Percentiles rank a stretch among this genome's conserved stretches.
phyloP scores from a whole-genome alignment of 1,140 invertebrate genomes.

The Cydia pomonella region DNA sequence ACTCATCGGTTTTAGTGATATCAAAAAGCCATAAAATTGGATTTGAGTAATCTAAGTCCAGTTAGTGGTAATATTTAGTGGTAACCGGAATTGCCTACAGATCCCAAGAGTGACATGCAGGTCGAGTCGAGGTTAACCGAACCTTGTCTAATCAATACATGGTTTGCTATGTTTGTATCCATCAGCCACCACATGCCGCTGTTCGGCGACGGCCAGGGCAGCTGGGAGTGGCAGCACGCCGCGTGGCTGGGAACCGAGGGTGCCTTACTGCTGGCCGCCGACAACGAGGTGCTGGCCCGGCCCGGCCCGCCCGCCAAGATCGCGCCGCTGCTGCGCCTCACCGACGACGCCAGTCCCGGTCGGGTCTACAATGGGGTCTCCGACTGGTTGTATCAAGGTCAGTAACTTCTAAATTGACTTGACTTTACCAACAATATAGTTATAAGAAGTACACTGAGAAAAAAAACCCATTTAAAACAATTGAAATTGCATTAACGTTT shows the following conservation, averaged over 20 bases:
- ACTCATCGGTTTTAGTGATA: too few relatives aligned
- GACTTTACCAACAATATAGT: too few relatives aligned
- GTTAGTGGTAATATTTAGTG: too few relatives aligned
- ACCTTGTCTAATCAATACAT: neutral
- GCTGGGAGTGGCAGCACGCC: slow-evolving; percentile 88
- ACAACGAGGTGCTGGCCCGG: slow-evolving; percentile 94
- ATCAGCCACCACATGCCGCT: slow-evolving; percentile 90
- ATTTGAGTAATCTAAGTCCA: too few relatives aligned
- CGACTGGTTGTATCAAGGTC: slow-evolving; percentile 97
- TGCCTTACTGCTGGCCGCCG: slow-evolving; percentile 86
- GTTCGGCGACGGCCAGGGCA: slow-evolving; percentile 84
- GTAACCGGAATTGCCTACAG: too few relatives aligned
- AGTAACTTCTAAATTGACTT: neutral
- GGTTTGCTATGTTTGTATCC: neutral
- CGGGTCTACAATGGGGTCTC: slow-evolving; percentile 94
- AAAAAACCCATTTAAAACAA: too few relatives aligned
- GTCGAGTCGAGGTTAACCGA: too few relatives aligned
- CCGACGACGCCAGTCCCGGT: slow-evolving; percentile 87
- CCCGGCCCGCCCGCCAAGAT: slow-evolving; percentile 83
- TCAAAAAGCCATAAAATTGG: too few relatives aligned
- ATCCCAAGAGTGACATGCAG: too few relatives aligned
- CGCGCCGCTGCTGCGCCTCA: slow-evolving; percentile 82
- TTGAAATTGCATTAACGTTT: too few relatives aligned
- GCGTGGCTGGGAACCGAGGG: slow-evolving; percentile 89
- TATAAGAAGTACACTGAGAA: too few relatives aligned